Evolutionary conservation across 2,797 vertebrate genomes (phyloP).

Genomic region (Chloroceryle amazona): DNA sequence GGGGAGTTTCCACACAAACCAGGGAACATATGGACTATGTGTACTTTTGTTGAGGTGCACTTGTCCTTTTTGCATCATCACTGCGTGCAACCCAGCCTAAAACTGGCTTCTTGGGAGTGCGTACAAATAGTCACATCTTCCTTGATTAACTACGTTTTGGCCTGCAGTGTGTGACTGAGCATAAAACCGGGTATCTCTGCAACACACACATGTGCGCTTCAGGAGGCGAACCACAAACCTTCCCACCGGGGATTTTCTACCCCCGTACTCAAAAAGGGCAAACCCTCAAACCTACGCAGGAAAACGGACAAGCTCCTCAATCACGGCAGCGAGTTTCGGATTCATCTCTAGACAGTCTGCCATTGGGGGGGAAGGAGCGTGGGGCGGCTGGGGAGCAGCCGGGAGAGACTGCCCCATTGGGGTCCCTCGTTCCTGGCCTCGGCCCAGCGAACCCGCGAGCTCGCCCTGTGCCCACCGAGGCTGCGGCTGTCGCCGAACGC

Average conservation of each 20-base stretch:
- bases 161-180: constrained; percentile 41
- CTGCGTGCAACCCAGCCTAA: not conserved
- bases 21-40: not conserved
- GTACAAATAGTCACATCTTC: not conserved
- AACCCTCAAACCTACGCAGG: not conserved
- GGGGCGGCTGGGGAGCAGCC: no score
- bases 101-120: not conserved
- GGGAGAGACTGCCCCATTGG: not conserved
- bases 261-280: not conserved
- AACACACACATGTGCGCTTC: not conserved
- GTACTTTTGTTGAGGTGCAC: not conserved
- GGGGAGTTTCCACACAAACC: not conserved
- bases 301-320: not conserved
- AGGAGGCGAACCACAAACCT: not conserved
- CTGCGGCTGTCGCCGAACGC: not conserved
- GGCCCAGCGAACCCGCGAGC: not conserved
- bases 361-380: accelerated
- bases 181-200: not conserved
- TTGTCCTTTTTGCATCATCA: constrained; percentile 23
- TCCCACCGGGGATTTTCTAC: not conserved
- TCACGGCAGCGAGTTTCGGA: not conserved
- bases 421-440: not conserved
- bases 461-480: not conserved
- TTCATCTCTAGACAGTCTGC: not conserved
- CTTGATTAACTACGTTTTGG: constrained; percentile 33